phyloP scores from a whole-genome alignment of 2,797 vertebrate genomes.

The Microctenopoma stevenorrisi region DNA sequence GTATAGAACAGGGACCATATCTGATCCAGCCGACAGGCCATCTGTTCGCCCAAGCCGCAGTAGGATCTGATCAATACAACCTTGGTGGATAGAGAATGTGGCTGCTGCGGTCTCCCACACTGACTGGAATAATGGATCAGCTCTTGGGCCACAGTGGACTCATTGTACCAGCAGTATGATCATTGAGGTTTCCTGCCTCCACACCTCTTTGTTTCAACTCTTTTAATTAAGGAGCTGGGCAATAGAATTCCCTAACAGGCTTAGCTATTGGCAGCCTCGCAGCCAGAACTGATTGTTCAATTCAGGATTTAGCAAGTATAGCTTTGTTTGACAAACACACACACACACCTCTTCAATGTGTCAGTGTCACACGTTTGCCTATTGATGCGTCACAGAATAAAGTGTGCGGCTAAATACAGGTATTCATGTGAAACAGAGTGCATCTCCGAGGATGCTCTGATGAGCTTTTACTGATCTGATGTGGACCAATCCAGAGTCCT shows the following conservation, averaged over 20 bases:
- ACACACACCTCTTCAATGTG: constrained; percentile 51
- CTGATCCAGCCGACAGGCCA: constrained; percentile 67
- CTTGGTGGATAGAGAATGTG: constrained; percentile 49
- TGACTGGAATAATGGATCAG: constrained; percentile 81
- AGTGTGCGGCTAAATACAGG: constrained; percentile 19
- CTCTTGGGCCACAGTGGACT: constrained; percentile 75
- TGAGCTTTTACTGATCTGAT: constrained; percentile 77
- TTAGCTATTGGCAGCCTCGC: constrained; percentile 74
- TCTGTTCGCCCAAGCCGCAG: constrained; percentile 75
- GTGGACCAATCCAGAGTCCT: constrained; percentile 74
- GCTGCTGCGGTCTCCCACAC: constrained; percentile 71
- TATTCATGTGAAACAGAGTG: constrained; percentile 39
- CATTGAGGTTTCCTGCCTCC: constrained; percentile 71
- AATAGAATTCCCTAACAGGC: constrained; percentile 76
- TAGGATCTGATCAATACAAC: constrained; percentile 79
- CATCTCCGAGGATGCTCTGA: constrained; percentile 62
- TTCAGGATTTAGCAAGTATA: constrained; percentile 72
- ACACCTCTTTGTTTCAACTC: constrained; percentile 77
- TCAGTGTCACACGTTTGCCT: constrained; percentile 38
- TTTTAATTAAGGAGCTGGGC: constrained; percentile 81
- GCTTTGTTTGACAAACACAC: constrained; percentile 62
- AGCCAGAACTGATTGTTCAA: constrained; percentile 74
- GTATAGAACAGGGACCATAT: constrained; percentile 38
- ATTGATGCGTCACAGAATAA: constrained; percentile 44
- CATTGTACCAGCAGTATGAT: constrained; percentile 77